Base-by-base conservation (phyloP, 2,888 invertebrate species). In the Schrankia costaestrigalis region DNA sequence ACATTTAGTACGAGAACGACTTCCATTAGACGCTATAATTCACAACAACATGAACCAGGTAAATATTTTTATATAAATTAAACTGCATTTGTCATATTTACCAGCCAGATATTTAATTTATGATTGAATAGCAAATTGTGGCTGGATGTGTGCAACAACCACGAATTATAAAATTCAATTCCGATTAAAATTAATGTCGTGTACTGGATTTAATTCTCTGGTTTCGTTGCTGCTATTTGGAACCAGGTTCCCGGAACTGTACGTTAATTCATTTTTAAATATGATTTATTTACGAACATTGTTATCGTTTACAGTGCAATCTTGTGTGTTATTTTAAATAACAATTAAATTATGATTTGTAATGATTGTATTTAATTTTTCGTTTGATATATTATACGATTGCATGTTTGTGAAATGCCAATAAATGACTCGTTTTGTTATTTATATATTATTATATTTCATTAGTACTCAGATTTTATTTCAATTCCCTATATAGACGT, bases 1-100 rank as follows among this genome's bases (percentile, higher is more conserved):
- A 67, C 97, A 97, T 78, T 88, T 96, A 49, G 94, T 96, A 10
- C 91, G 91, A 43, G 93, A 94, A 57, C 89, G 92, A 39, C 82
- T 96, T 26, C 93, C 94, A 8, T 88, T 94, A 55, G 94, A 95
- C 35, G 90, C 91, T 45, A 95, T 96, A 38, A 90, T 92, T 35
- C 90, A 92, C 52, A 92, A 91, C 64, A 93, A 92, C 63, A 88
- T 90, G 62, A 91, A 90, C 63, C 90, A 93, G 90, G 94, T 94
- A 80, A 66, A 53, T 35, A 59, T 52, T 51, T 37, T 39, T 31
- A 32, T 35, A 11, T 31, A 29, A 51, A 46, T 41, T 38, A 11
- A 24, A 24, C n/a, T 22, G 17, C 29, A 31, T 29, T 38, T 21
- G n/a, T 15, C 21, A 23, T 35, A 25, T 44, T 45, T 41, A 42